Evolutionary conservation across 2,113 vertebrate genomes (phyloP), one percentile per base, ranked within the genome.

Genomic region (Paracanthobrama guichenoti): DNA sequence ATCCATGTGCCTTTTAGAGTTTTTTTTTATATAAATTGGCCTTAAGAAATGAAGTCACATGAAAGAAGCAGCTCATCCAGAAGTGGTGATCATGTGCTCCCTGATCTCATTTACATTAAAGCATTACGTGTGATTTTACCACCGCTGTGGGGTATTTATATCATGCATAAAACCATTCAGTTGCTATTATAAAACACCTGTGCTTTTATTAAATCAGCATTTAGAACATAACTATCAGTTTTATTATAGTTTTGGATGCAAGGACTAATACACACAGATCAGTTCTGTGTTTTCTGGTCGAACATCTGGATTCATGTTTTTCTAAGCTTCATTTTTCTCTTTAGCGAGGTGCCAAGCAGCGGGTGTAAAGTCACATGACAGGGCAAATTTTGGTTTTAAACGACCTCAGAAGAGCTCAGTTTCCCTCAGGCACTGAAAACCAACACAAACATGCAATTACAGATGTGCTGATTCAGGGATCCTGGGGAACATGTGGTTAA

Each of bases 401-500:
- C 87, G 75, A 83, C 86, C 89, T 76, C 75, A 26, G 26, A 83
- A 88, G 73, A 66, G 76, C 81, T 74, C 81, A 62, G 88, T 76
- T 77, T 4, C 82, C 88, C 90, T 86, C 87, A 92, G 87, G 78
- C 80, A 14, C 77, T 84, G 79, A 89, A 67, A 88, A 87, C 59
- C 88, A 85, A 82, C 85, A 80, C 87, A 91, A 93, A 92, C 92
- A 90, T 92, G 86, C 71, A 90, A 93, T 94, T 92, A 91, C 26
- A 87, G 84, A 78, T 74, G 72, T 88, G 92, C 92, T 91, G 93
- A 93, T 74, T 92, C 89, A 89, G 87, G 86, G 73, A 31, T 80
- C 16, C 22, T 60, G 81, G 86, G 85, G 60, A 91, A 90, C 91
- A 86, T 91, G 91, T 84, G 81, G 86, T 87, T 83, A 76, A 89